Conservation (phyloP, 2,797 vertebrate species). For the Notolabrus celidotus region DNA sequence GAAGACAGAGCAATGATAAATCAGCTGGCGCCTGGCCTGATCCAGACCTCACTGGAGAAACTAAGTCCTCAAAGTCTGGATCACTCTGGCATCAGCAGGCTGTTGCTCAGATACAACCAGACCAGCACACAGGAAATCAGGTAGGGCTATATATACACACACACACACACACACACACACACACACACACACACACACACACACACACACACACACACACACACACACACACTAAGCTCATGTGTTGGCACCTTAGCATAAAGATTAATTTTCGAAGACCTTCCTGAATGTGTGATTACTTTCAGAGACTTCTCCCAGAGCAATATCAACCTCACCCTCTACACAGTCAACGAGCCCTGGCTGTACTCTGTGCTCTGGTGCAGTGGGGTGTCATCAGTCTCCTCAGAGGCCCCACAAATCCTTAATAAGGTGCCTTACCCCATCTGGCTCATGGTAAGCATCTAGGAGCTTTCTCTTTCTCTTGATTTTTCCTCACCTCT, state of each 20-base stretch:
- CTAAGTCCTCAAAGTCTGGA: conserved; percentile 75
- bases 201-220: neutral
- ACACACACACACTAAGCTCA: neutral
- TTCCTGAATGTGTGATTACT: conserved; percentile 21
- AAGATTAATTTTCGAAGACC: neutral
- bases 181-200: neutral
- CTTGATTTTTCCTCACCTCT: neutral
- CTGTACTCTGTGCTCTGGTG: conserved; percentile 97
- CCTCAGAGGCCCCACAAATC: conserved; percentile 91
- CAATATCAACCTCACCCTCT: conserved; percentile 92
- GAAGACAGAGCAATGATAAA: conserved; percentile 86
- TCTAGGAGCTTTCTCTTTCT: neutral
- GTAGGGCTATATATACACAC: conserved; percentile 78
- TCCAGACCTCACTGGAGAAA: conserved; percentile 90
- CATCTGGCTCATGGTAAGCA: conserved; percentile 94
- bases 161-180: too few species aligned
- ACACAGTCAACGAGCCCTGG: conserved; percentile 94
- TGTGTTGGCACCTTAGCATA: neutral
- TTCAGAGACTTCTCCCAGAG: conserved; percentile 86
- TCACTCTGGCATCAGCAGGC: conserved; percentile 84
- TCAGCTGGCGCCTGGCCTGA: conserved; percentile 87
- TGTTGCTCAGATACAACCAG: conserved; percentile 94
- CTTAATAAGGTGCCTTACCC: conserved; percentile 93
- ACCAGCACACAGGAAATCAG: conserved; percentile 88
- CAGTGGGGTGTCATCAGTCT: conserved; percentile 90